Percentiles rank a stretch among this genome's conserved stretches.
Conservation (phyloP, 2,888 invertebrate species). For the Desoria tigrina region DNA sequence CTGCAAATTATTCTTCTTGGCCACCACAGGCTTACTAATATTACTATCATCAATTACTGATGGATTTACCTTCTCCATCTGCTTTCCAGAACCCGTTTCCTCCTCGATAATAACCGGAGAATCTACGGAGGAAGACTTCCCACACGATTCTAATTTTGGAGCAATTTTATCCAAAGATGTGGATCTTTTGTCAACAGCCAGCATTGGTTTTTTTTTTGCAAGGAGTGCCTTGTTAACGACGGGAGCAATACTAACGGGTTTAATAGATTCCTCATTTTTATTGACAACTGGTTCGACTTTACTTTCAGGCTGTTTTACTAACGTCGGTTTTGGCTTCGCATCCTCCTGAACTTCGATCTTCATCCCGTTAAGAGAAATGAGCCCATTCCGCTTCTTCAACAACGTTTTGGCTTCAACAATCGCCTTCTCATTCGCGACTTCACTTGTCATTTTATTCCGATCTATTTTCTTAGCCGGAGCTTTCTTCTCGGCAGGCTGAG, state of each 20-base stretch:
- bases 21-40: too few relatives aligned
- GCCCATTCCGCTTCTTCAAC: not conserved
- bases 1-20: too few relatives aligned
- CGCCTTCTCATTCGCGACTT: not conserved
- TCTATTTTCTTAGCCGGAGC: too few relatives aligned
- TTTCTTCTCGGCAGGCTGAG: not conserved
- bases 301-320: not conserved
- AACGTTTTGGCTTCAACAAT: not conserved
- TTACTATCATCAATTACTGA: too few relatives aligned
- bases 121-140: slow-evolving; percentile 1
- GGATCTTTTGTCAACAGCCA: not conserved
- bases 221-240: slow-evolving; percentile 1
- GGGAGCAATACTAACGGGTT: not conserved
- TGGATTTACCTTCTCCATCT: too few relatives aligned
- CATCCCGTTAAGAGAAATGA: not conserved
- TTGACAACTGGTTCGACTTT: not conserved
- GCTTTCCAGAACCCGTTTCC: not conserved
- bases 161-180: slow-evolving; percentile 8
- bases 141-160: slow-evolving; percentile 7
- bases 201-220: not conserved
- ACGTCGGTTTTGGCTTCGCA: not conserved
- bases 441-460: too few relatives aligned
- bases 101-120: not conserved
- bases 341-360: not conserved
- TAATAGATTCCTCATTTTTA: not conserved